These are phyloP conservation scores for Cassiopea andromeda DNA, from an alignment of 30 jellyfish, hydroid and myxozoan genomes.

Conservation along the genomic window DNA sequence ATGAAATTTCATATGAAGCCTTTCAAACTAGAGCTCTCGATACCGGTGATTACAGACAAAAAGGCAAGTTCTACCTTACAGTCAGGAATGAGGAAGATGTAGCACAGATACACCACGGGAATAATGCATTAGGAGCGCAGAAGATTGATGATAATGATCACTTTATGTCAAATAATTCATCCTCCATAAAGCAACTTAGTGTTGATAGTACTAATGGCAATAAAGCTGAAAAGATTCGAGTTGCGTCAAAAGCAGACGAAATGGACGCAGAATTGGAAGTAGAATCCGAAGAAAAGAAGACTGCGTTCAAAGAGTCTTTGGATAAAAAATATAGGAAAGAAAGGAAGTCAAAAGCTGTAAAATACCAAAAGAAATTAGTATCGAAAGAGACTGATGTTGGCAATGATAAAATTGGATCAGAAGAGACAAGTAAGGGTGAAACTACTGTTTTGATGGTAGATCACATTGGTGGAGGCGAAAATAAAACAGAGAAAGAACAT, in stretches of 20 bases:
- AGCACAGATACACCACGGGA: neutral
- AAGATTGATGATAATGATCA: neutral
- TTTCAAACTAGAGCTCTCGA: neutral
- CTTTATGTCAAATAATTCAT: neutral
- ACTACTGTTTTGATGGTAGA: neutral
- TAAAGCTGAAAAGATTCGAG: neutral
- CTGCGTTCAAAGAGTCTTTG: neutral
- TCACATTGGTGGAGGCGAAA: neutral
- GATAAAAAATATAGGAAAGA: neutral
- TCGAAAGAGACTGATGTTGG: neutral
- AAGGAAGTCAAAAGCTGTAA: neutral
- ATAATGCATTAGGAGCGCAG: neutral
- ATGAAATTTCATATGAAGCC: neutral
- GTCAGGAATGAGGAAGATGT: neutral
- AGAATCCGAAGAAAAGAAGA: neutral
- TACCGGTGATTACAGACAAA: neutral
- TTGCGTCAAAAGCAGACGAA: neutral
- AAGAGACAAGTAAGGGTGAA: neutral
- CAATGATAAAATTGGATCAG: neutral
- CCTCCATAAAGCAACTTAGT: neutral
- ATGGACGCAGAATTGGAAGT: neutral
- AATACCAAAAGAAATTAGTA: neutral
- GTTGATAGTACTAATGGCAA: neutral
- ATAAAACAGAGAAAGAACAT: neutral
- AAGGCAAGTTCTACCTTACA: neutral